Percentiles rank a stretch among this genome's conserved stretches.
phyloP scores from a whole-genome alignment of 1,140 invertebrate species.

The Macrostomum lignano region DNA sequence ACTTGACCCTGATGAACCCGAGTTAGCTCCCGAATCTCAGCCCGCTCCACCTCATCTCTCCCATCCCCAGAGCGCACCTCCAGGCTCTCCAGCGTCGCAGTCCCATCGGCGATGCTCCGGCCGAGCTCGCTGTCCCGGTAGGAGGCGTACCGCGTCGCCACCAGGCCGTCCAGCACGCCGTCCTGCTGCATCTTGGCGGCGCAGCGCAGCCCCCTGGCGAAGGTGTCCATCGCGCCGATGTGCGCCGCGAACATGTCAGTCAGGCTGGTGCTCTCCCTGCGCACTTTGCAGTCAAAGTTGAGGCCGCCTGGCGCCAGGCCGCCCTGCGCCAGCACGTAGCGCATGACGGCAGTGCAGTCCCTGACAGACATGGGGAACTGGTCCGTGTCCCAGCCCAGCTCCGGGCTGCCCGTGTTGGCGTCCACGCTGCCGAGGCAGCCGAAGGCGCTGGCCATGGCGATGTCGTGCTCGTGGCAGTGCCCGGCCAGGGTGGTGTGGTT shows the following conservation, averaged over 20 bases:
- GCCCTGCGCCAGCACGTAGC: slow-evolving; percentile 27
- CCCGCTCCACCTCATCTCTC: no score
- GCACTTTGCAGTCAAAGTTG: slow-evolving; percentile 32
- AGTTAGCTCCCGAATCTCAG: no score
- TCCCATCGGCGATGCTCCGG: slow-evolving; percentile 30
- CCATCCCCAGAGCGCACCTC: slow-evolving; percentile 12
- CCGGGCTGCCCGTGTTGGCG: slow-evolving; percentile 29
- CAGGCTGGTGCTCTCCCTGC: slow-evolving; percentile 30
- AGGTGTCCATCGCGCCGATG: slow-evolving; percentile 33
- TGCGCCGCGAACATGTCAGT: slow-evolving; percentile 33
- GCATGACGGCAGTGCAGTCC: slow-evolving; percentile 31
- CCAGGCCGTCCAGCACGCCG: slow-evolving; percentile 13
- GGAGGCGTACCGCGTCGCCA: slow-evolving; percentile 10
- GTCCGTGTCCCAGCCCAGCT: slow-evolving; percentile 30
- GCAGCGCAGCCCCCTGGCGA: slow-evolving; percentile 32
- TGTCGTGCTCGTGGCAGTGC: slow-evolving; percentile 29
- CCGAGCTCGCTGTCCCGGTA: slow-evolving; percentile 15
- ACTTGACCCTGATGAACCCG: no score
- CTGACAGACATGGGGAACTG: slow-evolving; percentile 30
- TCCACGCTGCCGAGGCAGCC: slow-evolving; percentile 31
- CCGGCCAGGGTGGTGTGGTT: slow-evolving; percentile 33
- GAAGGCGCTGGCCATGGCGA: slow-evolving; percentile 28
- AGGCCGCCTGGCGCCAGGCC: slow-evolving; percentile 35
- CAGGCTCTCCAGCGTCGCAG: slow-evolving; percentile 34
- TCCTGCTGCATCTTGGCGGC: slow-evolving; percentile 30